Base-by-base conservation (phyloP, 2,113 vertebrate genomes). In the Boulengeromyrus knoepffleri region DNA sequence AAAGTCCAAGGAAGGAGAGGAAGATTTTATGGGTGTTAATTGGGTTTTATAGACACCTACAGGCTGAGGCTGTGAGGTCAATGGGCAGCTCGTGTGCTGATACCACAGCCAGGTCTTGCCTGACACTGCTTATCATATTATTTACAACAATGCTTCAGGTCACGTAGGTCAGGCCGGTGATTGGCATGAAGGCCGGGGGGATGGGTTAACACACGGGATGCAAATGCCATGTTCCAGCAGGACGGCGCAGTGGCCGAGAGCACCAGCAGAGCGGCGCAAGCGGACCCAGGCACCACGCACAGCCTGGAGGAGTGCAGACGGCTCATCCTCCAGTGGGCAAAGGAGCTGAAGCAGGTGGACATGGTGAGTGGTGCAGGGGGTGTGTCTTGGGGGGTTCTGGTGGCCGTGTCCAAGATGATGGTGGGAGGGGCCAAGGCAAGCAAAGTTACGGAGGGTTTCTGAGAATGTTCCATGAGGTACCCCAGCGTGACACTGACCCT, bases 271-370 rank as follows among this genome's bases (percentile, higher is more conserved):
- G 70, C 4, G 8, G 21, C n/a, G 9, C 47, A 88, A 42, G 39
- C 36, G 31, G 58, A 80, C 46, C 45, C 27, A 24, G 36, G 27
- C 70, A 88, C 66, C 39, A 31, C 9, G 2, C 56, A 2, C 12
- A 93, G 91, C 87, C 88, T 91, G 87, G 92, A 91, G 31, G 89
- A 90, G 53, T 91, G 91, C 45, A 89, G 66, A 0, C 91, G 85
- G 8, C 92, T 92, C 47, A 93, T 93, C 88, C 91, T 92, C 12
- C 85, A 91, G 10, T 93, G 91, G 93, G 91, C 91, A 15, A 88
- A 91, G 21, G 91, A 92, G 80, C 87, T 93, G 80, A 92, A 90
- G 47, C 91, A 17, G 10, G 89, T 90, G 19, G 91, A 91, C 36
- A 42, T 6, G 85, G 89, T 93, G 85, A 83, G 90, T 53, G 89